Percentiles rank a stretch among this genome's conserved stretches.
phyloP scores from a whole-genome alignment of 2,113 vertebrate genomes.

The Conger conger region DNA sequence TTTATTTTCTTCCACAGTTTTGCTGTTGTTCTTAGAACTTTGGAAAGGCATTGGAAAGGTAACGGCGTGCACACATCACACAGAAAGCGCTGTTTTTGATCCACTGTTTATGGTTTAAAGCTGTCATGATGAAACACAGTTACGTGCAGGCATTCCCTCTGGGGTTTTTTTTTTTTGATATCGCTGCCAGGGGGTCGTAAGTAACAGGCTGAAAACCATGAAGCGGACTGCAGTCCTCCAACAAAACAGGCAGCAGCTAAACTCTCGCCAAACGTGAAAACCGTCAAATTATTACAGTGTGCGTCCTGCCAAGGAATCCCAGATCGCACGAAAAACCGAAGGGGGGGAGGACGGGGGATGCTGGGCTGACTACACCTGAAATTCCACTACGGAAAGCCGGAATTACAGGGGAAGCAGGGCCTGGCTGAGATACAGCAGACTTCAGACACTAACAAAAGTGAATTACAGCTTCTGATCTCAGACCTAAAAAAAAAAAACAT shows the following conservation, averaged over 20 bases:
- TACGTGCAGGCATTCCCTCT: background rate
- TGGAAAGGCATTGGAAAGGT: background rate
- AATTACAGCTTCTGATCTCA: conserved; percentile 32
- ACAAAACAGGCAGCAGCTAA: background rate
- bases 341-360: background rate
- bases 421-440: conserved; percentile 36
- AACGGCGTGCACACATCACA: background rate
- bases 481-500: conserved; percentile 29
- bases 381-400: background rate
- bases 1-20: background rate
- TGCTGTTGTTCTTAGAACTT: background rate
- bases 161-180: background rate
- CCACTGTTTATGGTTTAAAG: background rate
- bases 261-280: background rate
- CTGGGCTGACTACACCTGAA: background rate
- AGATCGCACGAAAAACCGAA: background rate
- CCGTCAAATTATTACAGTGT: background rate
- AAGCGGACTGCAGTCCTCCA: background rate
- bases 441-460: conserved; percentile 33
- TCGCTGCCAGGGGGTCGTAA: background rate
- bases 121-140: conserved; percentile 11
- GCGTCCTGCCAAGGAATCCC: conserved; percentile 13
- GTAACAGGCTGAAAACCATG: conserved; percentile 7
- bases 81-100: background rate
- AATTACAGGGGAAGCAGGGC: conserved; percentile 2